These are phyloP conservation scores for Ciona savignyi DNA, from an alignment of 23 tunicate species.

Conservation along the genomic window DNA sequence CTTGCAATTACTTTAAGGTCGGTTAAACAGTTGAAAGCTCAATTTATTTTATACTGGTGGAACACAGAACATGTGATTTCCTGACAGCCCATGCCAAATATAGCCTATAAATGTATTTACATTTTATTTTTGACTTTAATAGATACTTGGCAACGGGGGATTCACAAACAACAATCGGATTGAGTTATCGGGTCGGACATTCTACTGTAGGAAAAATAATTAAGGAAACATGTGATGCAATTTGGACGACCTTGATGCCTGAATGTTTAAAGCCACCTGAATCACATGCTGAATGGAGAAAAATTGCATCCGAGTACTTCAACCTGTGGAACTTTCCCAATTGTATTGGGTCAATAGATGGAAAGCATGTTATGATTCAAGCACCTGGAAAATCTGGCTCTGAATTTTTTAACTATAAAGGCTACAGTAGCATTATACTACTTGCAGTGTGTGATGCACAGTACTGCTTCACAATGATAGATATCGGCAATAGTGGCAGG, in stretches of 20 bases:
- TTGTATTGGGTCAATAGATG: conserved; percentile 13
- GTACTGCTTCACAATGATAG: conserved; percentile 12
- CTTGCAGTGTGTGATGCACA: conserved; percentile 29
- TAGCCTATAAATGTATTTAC: too few species aligned
- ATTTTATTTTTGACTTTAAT: too few species aligned
- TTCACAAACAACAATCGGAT: conserved; percentile 3
- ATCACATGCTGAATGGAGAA: conserved; percentile 3
- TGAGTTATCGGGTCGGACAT: conserved; percentile 17
- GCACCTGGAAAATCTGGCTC: conserved; percentile 24
- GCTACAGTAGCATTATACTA: conserved; percentile 14
- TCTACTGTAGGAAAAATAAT: conserved; percentile 17
- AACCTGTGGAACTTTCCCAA: conserved; percentile 5
- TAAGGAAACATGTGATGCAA: conserved; percentile 5
- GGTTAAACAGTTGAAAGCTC: not conserved
- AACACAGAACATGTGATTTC: not conserved
- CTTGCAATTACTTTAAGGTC: not conserved
- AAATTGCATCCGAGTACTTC: not conserved
- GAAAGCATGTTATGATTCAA: conserved; percentile 22
- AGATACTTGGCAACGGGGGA: conserved; percentile 9
- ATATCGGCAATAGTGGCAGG: conserved; percentile 13
- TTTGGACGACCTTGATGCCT: conserved; percentile 12
- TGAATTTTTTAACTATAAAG: conserved; percentile 4
- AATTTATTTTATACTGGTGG: not conserved
- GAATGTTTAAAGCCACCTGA: conserved; percentile 11
- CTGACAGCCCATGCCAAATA: too few species aligned